phyloP scores from a whole-genome alignment of 2,888 invertebrate genomes.

The Brenthis hecate region DNA sequence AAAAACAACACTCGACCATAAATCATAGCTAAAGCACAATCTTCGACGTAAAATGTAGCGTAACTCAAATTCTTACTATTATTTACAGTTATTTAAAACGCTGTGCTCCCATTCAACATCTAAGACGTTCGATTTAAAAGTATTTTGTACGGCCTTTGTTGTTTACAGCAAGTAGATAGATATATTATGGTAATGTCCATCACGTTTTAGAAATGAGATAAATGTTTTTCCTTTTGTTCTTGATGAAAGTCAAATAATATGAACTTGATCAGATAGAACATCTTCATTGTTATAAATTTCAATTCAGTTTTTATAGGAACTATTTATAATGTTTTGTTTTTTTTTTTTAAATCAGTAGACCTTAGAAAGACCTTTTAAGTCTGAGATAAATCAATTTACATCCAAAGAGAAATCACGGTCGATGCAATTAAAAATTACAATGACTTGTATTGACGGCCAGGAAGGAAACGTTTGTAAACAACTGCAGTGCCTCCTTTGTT shows the following conservation, averaged over 20 bases:
- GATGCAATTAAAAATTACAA: conserved; percentile 23
- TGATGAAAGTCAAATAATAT: too few species aligned
- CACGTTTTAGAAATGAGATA: neutral
- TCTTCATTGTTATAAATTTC: too few species aligned
- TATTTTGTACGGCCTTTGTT: conserved; percentile 1
- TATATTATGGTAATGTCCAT: neutral
- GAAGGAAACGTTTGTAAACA: conserved; percentile 33
- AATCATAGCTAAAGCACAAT: conserved; percentile 23
- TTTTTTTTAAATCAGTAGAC: too few species aligned
- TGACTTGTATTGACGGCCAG: conserved; percentile 21
- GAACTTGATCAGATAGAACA: too few species aligned
- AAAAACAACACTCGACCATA: conserved; percentile 30
- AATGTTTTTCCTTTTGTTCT: neutral
- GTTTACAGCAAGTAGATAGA: neutral
- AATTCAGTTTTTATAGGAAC: too few species aligned
- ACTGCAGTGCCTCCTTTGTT: conserved; percentile 36
- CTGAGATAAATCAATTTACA: conserved; percentile 3
- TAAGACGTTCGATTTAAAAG: conserved; percentile 5
- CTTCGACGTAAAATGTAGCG: conserved; percentile 27
- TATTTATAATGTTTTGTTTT: too few species aligned
- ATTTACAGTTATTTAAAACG: conserved; percentile 31
- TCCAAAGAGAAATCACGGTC: conserved; percentile 17
- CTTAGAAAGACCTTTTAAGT: neutral
- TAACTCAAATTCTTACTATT: conserved; percentile 27
- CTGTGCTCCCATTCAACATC: conserved; percentile 25